Base-by-base conservation (phyloP, 1,140 invertebrate genomes). In the Dendrolimus punctatus region DNA sequence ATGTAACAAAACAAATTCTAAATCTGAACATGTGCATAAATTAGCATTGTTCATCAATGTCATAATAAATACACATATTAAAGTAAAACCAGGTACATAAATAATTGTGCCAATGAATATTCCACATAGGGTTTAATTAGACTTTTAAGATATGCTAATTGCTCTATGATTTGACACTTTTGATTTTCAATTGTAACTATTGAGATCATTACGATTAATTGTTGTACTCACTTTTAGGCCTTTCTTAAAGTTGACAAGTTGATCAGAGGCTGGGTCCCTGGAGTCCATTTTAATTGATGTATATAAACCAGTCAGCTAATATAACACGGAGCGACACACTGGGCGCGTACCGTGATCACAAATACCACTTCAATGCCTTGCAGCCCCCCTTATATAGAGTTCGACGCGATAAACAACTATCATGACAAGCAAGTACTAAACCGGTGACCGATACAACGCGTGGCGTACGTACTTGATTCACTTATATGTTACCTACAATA, bases 211-310 rank as follows among this genome's bases (percentile, higher is more conserved):
- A 3, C 1, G 40, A 39, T 40, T 39, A 49, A 10, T 49, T 6
- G 39, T 23, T 2, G 46, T 51, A 75, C 78, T 77, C 87, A 94
- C 93, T 90, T 90, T 89, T 38, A 90, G 66, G 2, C 69, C 71
- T 68, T 91, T 91, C 66, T 90, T 92, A 74, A 89, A 94, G 49
- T 91, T 87, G 49, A 90, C 87, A 40, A 94, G 83, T 80, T 95
- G 93, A 49, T 94, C 91, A 5, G 91, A 71, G 4, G 92, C 90
- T 49, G 90, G 89, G 73, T 93, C 91, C 60, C 90, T 86, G 48
- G 80, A 77, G 74, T 88, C 80, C 88, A 90, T 89, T 70, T 72
- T 74, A 54, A 49, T 8, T 45, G 50, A 10, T 46, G 9, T 50
- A 9, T 41, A 10, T 41, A 40, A 47, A 50, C 7, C 42, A 41